Evolutionary conservation across 2,113 vertebrate genomes (phyloP), one percentile per base, ranked within the genome.

Genomic region (Tychaedon coryphoeus): DNA sequence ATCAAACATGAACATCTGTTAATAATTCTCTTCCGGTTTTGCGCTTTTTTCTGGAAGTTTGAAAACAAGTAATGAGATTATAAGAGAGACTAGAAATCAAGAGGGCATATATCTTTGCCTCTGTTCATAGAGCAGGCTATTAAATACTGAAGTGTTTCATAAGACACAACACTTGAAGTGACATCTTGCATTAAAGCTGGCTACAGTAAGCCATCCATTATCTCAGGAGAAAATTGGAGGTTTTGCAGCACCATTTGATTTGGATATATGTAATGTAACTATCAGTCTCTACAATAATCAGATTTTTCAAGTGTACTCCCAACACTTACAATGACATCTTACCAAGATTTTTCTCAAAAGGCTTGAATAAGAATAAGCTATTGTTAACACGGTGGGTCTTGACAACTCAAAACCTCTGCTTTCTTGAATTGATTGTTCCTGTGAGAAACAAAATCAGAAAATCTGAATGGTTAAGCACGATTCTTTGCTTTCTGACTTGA

Each of bases 291-390:
- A 61, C 26, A 79, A 29, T 86, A 95, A 93, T 91, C 66, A 51
- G 19, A 85, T 62, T 90, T 92, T 38, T 95, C 50, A 66, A 91
- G 70, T 82, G 58, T 72, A 76, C 70, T 87, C 33, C 36, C 48
- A 65, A 51, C 28, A 66, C 4, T 73, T 72, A 81, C 5, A 69
- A 45, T 72, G 61, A 65, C 2, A 2, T 66, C 62, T 90, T 91
- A 26, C 70, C 24, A 62, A 91, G 77, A 85, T 73, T 97, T 91
- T 91, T 28, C 48, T 95, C 70, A 82, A 67, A 86, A 87, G 38
- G 3, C 15, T 76, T 87, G 51, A 95, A 95, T 93, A 78, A 89
- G 73, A 72, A 73, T 82, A 91, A 93, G 22, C 51, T 73, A 56
- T 70, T 90, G 29, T 70, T 88, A 82, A 79, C 64, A 45, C 28